Conservation (phyloP, 2,888 invertebrate genomes). For the Melieria picta region DNA sequence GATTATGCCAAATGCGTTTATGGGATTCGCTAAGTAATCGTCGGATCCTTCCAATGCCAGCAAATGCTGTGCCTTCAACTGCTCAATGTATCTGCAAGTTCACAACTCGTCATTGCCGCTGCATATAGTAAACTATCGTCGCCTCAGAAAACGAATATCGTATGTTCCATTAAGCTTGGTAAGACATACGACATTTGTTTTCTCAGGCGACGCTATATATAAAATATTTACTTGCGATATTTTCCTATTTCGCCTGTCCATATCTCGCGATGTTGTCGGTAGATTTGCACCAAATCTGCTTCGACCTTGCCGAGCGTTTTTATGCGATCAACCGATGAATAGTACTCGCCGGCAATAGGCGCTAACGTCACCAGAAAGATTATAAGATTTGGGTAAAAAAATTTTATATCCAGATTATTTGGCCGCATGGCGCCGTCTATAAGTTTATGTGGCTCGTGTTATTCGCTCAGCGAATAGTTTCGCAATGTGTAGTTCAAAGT, state of each 20-base stretch:
- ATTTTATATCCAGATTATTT: no score
- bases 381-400: no score
- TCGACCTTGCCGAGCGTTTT: slow-evolving; percentile 46
- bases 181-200: no score
- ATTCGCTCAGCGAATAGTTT: no score
- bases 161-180: no score
- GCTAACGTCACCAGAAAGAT: no score
- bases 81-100: slow-evolving; percentile 64
- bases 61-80: slow-evolving; percentile 77
- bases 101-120: not conserved
- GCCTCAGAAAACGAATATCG: no score
- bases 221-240: slow-evolving; percentile 43
- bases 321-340: slow-evolving; percentile 53
- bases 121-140: not conserved
- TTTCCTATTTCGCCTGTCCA: slow-evolving; percentile 42
- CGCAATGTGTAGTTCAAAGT: no score
- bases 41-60: slow-evolving; percentile 78
- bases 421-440: no score
- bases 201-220: no score
- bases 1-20: slow-evolving; percentile 90
- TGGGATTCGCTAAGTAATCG: slow-evolving; percentile 85
- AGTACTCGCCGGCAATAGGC: slow-evolving; percentile 45
- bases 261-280: slow-evolving; percentile 38
- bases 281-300: slow-evolving; percentile 43
- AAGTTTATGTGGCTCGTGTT: no score